These are phyloP conservation scores for Leptopterna dolabrata DNA, from an alignment of 2,888 invertebrate species.

Conservation along the genomic window DNA sequence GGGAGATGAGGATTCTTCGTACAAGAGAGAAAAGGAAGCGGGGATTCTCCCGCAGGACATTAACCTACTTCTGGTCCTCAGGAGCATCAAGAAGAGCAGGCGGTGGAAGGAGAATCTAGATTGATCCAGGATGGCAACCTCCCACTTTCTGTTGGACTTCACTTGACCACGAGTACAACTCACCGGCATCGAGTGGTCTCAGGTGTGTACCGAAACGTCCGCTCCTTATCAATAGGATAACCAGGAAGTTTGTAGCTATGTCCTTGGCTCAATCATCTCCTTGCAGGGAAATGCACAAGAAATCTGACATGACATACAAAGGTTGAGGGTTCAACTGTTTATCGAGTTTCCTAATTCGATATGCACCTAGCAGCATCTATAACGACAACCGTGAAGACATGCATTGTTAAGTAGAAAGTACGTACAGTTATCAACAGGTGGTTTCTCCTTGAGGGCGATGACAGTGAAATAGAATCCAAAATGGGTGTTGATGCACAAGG, in stretches of 20 bases:
- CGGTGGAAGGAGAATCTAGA: not conserved
- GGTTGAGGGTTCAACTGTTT: no score
- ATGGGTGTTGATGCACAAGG: conserved; percentile 30
- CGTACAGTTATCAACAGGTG: conserved; percentile 19
- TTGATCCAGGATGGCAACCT: not conserved
- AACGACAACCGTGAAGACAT: no score
- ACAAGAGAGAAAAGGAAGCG: conserved; percentile 9
- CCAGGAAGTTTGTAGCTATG: not conserved
- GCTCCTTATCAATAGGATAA: not conserved
- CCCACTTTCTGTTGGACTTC: not conserved
- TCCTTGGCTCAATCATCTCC: no score
- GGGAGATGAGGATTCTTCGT: not conserved
- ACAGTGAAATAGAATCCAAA: conserved; percentile 26
- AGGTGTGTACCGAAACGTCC: not conserved
- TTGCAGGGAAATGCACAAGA: no score
- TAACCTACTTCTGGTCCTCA: conserved; percentile 25
- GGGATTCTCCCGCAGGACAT: conserved; percentile 1
- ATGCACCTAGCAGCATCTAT: no score
- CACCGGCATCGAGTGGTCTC: not conserved
- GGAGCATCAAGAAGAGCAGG: not conserved
- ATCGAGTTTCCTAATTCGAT: no score
- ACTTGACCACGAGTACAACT: conserved; percentile 20
- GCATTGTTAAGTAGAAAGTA: not conserved
- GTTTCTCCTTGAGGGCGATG: not conserved
- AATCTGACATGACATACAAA: no score